phyloP scores from a whole-genome alignment of 2,797 vertebrate species.

The Melopsittacus undulatus region DNA sequence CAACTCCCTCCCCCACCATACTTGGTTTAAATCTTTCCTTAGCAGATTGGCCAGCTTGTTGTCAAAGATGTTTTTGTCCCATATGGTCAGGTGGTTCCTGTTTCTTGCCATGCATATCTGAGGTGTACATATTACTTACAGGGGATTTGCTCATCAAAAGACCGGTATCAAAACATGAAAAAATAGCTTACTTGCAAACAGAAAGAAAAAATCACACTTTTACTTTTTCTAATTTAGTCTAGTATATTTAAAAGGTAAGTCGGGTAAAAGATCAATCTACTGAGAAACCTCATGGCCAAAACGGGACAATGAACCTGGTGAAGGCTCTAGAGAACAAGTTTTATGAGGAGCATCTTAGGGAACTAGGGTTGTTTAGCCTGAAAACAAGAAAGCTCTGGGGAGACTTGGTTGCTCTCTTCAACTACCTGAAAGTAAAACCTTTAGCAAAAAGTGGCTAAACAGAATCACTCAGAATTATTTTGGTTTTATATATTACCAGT shows the following conservation, averaged over 20 bases:
- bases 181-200: background rate
- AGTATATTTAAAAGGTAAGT: background rate
- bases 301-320: background rate
- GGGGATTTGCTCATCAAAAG: background rate
- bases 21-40: background rate
- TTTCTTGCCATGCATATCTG: background rate
- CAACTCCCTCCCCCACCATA: fast-evolving
- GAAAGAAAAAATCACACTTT: background rate
- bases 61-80: background rate
- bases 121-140: background rate
- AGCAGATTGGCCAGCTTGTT: background rate
- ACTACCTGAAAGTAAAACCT: background rate
- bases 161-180: background rate
- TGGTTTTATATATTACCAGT: background rate
- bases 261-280: background rate
- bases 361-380: background rate
- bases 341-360: background rate
- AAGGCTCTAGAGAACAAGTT: background rate
- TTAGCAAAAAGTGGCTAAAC: background rate
- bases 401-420: background rate
- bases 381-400: background rate
- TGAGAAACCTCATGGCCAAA: background rate
- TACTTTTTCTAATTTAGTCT: background rate
- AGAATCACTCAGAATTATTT: background rate
- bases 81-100: background rate